phyloP scores from a whole-genome alignment of 2,797 vertebrate species.

The Acanthis flammea region DNA sequence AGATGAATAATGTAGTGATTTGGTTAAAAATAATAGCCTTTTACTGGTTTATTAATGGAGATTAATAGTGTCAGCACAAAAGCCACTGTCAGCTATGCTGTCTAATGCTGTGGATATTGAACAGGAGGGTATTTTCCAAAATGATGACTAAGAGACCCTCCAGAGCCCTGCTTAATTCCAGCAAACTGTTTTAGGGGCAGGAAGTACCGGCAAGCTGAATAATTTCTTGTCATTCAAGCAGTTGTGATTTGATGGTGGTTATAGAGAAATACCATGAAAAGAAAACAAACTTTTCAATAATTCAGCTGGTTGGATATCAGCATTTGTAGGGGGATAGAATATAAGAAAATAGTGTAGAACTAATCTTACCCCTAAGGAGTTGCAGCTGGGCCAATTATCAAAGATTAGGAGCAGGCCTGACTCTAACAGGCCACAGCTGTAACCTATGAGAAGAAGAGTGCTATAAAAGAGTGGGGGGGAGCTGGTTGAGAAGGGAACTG shows the following conservation, averaged over 20 bases:
- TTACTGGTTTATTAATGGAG: background rate
- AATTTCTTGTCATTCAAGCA: background rate
- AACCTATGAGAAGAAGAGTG: no score
- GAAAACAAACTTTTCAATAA: background rate
- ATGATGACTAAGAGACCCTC: background rate
- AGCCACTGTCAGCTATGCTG: background rate
- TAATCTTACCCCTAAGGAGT: no score
- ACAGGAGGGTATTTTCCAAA: background rate
- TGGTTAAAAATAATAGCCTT: background rate
- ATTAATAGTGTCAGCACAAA: background rate
- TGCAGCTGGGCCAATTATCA: no score
- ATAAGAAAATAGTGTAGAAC: no score
- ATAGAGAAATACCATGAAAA: background rate
- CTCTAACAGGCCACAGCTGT: no score
- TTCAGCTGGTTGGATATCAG: background rate
- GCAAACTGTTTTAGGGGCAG: background rate
- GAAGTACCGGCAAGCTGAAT: background rate
- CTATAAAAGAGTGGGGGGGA: no score
- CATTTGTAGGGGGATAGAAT: background rate
- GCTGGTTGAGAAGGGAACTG: no score
- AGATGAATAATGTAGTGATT: background rate
- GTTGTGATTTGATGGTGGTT: background rate
- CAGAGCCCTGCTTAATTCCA: background rate
- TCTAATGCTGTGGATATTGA: fast-evolving
- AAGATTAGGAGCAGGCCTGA: no score